These are phyloP conservation scores for Myotis daubentonii DNA, from an alignment of 2,797 vertebrate species.

Conservation along the genomic window DNA sequence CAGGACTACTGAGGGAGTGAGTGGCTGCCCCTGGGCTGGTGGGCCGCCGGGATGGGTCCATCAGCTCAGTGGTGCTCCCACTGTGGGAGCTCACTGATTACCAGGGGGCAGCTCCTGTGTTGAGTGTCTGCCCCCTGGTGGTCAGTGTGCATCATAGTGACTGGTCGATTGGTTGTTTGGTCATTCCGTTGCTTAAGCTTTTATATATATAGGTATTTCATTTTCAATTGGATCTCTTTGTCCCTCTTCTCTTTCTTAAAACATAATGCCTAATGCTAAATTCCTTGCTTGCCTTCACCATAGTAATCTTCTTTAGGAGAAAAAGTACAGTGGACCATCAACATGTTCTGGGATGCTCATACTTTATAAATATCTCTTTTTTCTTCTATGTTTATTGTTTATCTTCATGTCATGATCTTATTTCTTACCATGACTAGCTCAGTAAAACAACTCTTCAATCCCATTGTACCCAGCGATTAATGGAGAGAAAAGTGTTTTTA, in stretches of 20 bases:
- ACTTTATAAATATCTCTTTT: neutral
- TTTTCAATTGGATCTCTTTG: neutral
- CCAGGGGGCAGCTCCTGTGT: too few species aligned
- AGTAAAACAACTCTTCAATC: neutral
- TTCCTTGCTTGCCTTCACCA: neutral
- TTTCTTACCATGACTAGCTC: neutral
- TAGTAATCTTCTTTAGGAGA: neutral
- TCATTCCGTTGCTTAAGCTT: too few species aligned
- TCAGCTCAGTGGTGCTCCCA: too few species aligned
- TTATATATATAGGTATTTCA: neutral
- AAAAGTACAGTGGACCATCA: neutral
- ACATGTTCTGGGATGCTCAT: neutral
- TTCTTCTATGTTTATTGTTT: neutral
- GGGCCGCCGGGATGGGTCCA: rapidly evolving
- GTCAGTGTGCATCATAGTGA: too few species aligned
- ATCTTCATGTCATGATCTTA: neutral
- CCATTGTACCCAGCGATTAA: neutral
- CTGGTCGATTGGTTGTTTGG: too few species aligned
- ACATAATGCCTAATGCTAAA: neutral
- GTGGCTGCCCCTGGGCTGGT: too few species aligned
- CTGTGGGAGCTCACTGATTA: too few species aligned
- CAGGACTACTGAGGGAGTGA: too few species aligned
- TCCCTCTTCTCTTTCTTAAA: neutral
- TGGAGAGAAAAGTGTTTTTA: neutral
- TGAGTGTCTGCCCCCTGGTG: too few species aligned